These are phyloP conservation scores for Diachrysia chrysitis DNA, from an alignment of 2,888 invertebrate species.

Conservation along the genomic window DNA sequence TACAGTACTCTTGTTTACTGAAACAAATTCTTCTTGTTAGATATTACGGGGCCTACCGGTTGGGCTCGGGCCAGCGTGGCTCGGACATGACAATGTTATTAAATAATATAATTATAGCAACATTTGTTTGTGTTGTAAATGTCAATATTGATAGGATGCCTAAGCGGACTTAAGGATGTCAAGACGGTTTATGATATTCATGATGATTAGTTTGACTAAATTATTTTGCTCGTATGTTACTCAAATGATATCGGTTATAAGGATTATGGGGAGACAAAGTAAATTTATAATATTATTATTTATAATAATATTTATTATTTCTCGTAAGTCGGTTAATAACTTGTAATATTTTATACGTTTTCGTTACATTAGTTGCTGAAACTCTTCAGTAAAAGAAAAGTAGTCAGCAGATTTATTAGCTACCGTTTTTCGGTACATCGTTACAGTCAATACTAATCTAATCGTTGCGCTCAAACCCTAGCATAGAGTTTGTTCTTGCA, in stretches of 20 bases:
- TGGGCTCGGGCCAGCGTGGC: slow-evolving; percentile 63
- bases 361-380: neutral
- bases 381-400: too few relatives aligned
- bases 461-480: slow-evolving; percentile 1
- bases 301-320: neutral
- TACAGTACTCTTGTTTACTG: slow-evolving; percentile 70
- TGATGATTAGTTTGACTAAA: slow-evolving; percentile 26
- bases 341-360: neutral
- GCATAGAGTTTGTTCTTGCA: slow-evolving; percentile 41
- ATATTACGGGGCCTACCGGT: slow-evolving; percentile 63
- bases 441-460: slow-evolving; percentile 9
- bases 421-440: neutral
- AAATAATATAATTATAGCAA: slow-evolving; percentile 50
- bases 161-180: slow-evolving; percentile 45
- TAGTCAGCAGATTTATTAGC: neutral
- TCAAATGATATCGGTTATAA: slow-evolving; percentile 20
- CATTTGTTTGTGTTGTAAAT: slow-evolving; percentile 54
- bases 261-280: slow-evolving; percentile 22
- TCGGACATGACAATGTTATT: slow-evolving; percentile 61
- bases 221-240: slow-evolving; percentile 26
- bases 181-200: slow-evolving; percentile 24
- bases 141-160: slow-evolving; percentile 52
- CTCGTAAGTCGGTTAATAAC: neutral
- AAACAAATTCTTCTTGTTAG: slow-evolving; percentile 73
- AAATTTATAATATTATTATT: too few relatives aligned